These are phyloP conservation scores for Pelobates cultripes DNA, from an alignment of 2,797 vertebrate genomes.

Conservation along the genomic window DNA sequence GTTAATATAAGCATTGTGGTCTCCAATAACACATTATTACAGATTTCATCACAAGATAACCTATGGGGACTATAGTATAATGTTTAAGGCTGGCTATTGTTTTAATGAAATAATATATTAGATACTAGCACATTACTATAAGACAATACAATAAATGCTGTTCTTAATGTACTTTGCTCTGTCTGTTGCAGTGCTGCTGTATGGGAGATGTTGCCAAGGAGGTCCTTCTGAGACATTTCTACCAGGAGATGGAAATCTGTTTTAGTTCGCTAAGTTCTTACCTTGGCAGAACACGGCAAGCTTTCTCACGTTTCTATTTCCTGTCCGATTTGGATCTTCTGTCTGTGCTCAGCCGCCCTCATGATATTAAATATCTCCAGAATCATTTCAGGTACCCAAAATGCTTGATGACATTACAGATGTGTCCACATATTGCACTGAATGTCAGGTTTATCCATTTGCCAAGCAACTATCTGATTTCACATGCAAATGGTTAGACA, in stretches of 20 bases:
- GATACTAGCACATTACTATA: too few species aligned
- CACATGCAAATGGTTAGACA: too few species aligned
- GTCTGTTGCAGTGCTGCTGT: constrained; percentile 47
- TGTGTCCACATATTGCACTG: not conserved
- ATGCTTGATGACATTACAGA: not conserved
- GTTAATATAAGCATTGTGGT: too few species aligned
- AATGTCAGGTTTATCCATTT: too few species aligned
- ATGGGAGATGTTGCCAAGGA: constrained; percentile 51
- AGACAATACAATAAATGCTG: not conserved
- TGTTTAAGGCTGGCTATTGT: too few species aligned
- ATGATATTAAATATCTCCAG: constrained; percentile 38
- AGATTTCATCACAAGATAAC: too few species aligned
- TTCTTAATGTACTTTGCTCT: not conserved
- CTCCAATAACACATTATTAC: too few species aligned
- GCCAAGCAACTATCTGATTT: too few species aligned
- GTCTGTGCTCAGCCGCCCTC: constrained; percentile 47
- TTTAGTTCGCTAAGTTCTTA: constrained; percentile 33
- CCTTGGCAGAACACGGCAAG: constrained; percentile 46
- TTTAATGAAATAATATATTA: too few species aligned
- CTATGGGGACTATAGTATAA: too few species aligned
- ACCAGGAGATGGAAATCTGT: constrained; percentile 50
- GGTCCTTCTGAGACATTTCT: constrained; percentile 44
- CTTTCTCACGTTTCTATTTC: constrained; percentile 55
- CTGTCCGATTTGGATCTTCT: constrained; percentile 47
- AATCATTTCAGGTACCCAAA: constrained; percentile 50